These are phyloP conservation scores for Pungitius pungitius DNA, from an alignment of 2,113 vertebrate species.

Conservation along the genomic window DNA sequence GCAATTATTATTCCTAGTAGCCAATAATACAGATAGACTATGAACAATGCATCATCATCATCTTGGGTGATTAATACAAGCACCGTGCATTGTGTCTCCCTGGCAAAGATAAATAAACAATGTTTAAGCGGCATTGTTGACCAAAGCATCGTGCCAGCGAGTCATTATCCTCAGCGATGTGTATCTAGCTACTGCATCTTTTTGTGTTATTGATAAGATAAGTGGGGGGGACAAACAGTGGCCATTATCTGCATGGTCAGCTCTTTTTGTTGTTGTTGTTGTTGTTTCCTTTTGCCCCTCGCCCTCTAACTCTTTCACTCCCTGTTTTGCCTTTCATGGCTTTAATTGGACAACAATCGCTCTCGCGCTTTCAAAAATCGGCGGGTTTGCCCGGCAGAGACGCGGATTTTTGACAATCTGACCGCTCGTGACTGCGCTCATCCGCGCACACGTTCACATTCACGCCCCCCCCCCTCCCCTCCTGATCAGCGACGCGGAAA, in stretches of 20 bases:
- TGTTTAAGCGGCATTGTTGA: slow-evolving; percentile 7
- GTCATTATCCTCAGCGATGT: slow-evolving; percentile 40
- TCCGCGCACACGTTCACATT: slow-evolving; percentile 36
- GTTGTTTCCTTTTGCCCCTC: slow-evolving; percentile 16
- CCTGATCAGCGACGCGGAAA: not conserved
- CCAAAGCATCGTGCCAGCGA: slow-evolving; percentile 12
- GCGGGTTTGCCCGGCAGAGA: too few relatives aligned
- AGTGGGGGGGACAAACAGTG: slow-evolving; percentile 41
- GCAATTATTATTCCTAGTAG: not conserved
- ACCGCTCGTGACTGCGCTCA: slow-evolving; percentile 47
- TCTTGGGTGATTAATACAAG: slow-evolving; percentile 14
- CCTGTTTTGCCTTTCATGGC: slow-evolving; percentile 55
- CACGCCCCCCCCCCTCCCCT: not conserved
- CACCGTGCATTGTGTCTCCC: not conserved
- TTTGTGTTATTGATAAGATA: too few relatives aligned
- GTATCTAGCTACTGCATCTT: slow-evolving; percentile 47
- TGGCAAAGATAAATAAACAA: slow-evolving; percentile 24
- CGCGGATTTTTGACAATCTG: slow-evolving; percentile 62
- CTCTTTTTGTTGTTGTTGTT: too few relatives aligned
- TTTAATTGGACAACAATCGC: slow-evolving; percentile 66
- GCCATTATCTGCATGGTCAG: slow-evolving; percentile 57
- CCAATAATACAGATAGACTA: not conserved
- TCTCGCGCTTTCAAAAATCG: too few relatives aligned
- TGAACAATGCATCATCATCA: not conserved
- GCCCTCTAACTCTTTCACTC: slow-evolving; percentile 22